Conservation (phyloP, 1,140 invertebrate genomes). For the Trachymyrmex septentrionalis region DNA sequence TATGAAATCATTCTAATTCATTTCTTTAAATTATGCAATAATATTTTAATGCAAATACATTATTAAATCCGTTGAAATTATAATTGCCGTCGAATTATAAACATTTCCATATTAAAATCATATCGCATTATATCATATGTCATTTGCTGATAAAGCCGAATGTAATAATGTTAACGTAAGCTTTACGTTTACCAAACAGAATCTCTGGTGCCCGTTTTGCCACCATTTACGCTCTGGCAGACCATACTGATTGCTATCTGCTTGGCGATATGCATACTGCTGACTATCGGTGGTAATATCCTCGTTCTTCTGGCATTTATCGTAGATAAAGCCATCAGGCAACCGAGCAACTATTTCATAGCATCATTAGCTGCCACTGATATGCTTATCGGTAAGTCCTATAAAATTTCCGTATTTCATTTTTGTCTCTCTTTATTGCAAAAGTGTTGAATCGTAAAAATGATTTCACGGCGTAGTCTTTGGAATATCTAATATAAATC, state of each 20-base stretch:
- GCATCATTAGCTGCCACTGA: constrained; percentile 99
- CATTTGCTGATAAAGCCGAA: constrained; percentile 32
- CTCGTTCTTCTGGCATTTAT: constrained; percentile 98
- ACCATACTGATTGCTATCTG: constrained; percentile 96
- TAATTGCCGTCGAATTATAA: neutral
- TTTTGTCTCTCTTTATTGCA: neutral
- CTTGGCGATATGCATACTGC: constrained; percentile 94
- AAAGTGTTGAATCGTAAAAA: neutral
- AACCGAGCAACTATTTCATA: constrained; percentile 99
- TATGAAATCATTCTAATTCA: neutral
- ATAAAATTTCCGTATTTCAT: neutral
- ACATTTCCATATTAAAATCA: neutral
- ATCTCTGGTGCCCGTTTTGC: constrained; percentile 87
- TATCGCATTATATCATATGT: neutral
- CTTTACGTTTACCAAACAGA: constrained; percentile 67
- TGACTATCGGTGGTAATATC: constrained; percentile 98
- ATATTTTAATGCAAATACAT: neutral
- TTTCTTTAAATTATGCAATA: neutral
- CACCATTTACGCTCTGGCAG: constrained; percentile 96
- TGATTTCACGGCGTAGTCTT: neutral
- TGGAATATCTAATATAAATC: neutral
- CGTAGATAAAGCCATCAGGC: constrained; percentile 98
- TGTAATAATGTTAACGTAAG: too few relatives aligned
- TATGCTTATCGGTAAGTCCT: constrained; percentile 96
- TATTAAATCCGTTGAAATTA: neutral